phyloP scores from a whole-genome alignment of 2,113 vertebrate species.

The Suncus etruscus region DNA sequence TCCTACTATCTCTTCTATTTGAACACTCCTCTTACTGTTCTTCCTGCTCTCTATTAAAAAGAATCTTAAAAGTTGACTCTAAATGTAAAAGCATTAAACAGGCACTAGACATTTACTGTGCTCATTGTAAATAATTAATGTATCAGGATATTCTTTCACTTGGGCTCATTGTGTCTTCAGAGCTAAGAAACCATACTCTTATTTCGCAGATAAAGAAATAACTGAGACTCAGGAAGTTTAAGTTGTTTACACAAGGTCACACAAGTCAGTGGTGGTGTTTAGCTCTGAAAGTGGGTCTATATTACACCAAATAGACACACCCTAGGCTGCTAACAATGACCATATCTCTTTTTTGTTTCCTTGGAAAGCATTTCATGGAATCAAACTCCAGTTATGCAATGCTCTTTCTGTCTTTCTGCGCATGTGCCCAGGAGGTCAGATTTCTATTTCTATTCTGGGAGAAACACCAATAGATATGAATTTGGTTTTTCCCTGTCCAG shows the following conservation, averaged over 20 bases:
- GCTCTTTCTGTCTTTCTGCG: not conserved
- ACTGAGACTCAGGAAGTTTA: not conserved
- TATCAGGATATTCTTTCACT: not conserved
- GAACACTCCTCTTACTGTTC: not conserved
- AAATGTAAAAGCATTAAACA: not conserved
- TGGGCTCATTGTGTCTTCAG: not conserved
- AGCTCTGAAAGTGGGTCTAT: not conserved
- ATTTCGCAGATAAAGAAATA: not conserved
- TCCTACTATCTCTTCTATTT: not conserved
- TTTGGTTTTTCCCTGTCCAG: not conserved
- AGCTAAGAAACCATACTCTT: not conserved
- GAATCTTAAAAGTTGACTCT: not conserved
- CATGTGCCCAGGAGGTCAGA: not conserved
- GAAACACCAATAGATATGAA: not conserved
- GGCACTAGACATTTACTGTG: not conserved
- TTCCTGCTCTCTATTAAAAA: not conserved
- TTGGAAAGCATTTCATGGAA: not conserved
- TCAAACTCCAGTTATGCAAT: not conserved
- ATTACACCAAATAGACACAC: accelerated
- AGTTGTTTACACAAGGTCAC: not conserved
- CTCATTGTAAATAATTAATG: not conserved
- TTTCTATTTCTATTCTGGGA: not conserved
- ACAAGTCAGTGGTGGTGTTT: too few relatives aligned
- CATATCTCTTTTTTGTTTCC: conserved; percentile 9
- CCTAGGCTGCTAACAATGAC: not conserved